These are phyloP conservation scores for Dendroctonus ponderosae DNA, from an alignment of 1,140 invertebrate genomes.

Conservation along the genomic window DNA sequence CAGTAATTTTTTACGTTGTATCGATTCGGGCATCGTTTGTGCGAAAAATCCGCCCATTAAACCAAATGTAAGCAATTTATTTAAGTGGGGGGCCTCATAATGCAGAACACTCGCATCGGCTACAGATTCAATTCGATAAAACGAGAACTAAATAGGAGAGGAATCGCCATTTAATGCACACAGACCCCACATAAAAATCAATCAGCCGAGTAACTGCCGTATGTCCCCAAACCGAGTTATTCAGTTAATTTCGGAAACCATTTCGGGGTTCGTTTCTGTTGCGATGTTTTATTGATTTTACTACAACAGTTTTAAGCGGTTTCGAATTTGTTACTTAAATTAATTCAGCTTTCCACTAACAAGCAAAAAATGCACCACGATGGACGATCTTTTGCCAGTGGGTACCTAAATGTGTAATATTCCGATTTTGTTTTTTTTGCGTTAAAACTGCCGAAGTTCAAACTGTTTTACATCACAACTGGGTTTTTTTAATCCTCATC, in stretches of 20 bases:
- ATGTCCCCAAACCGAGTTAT: conserved; percentile 29
- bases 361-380: too few relatives aligned
- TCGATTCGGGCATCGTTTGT: too few relatives aligned
- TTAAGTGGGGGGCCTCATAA: conserved; percentile 28
- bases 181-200: conserved; percentile 31
- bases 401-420: too few relatives aligned
- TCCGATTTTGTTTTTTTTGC: too few relatives aligned
- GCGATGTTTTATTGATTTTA: too few relatives aligned
- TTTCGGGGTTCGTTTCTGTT: background rate
- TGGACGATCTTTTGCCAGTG: too few relatives aligned
- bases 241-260: conserved; percentile 14
- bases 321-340: background rate
- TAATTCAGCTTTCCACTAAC: too few relatives aligned
- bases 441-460: too few relatives aligned
- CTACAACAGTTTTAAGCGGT: background rate
- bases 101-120: conserved; percentile 26
- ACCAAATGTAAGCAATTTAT: conserved; percentile 31
- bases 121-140: conserved; percentile 34
- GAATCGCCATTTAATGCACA: conserved; percentile 32
- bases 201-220: conserved; percentile 33
- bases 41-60: conserved; percentile 19
- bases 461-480: too few relatives aligned
- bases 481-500: too few relatives aligned
- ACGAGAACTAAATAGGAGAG: conserved; percentile 33
- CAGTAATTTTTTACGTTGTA: too few relatives aligned